A percentile compares a stretch with the other conserved stretches of the same genome.
Conservation (phyloP, 2,797 vertebrate species). For the Alauda arvensis region DNA sequence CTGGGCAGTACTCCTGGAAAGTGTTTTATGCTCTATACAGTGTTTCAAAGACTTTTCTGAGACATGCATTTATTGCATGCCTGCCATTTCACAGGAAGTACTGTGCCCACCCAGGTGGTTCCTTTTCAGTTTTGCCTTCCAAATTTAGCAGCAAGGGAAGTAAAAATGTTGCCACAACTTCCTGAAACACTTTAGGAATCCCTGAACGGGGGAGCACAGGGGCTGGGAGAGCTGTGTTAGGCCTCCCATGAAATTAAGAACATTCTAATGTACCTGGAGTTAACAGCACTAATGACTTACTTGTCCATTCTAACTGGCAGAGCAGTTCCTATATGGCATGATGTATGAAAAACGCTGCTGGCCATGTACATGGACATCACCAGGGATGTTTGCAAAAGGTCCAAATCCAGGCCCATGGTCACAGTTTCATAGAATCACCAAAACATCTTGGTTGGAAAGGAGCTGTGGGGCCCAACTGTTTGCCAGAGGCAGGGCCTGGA, state of each 20-base stretch:
- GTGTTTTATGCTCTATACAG: rapidly evolving
- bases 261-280: neutral
- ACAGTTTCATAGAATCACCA: neutral
- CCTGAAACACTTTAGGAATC: neutral
- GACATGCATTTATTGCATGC: rapidly evolving
- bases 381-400: neutral
- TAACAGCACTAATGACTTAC: neutral
- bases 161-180: neutral
- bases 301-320: neutral
- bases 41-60: neutral
- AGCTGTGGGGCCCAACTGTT: neutral
- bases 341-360: neutral
- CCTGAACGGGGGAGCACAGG: neutral
- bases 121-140: conserved; percentile 1
- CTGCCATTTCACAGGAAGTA: neutral
- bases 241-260: neutral
- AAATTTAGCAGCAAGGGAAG: neutral
- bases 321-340: neutral
- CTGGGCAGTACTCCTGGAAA: neutral
- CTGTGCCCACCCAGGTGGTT: neutral
- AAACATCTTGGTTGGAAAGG: neutral
- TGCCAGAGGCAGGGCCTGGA: neutral
- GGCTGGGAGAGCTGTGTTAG: neutral
- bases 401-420: neutral
- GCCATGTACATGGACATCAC: rapidly evolving